Evolutionary conservation across 2,888 invertebrate genomes (phyloP), one percentile per base, ranked within the genome.

Genomic region (Pristionchus exspectatus): DNA sequence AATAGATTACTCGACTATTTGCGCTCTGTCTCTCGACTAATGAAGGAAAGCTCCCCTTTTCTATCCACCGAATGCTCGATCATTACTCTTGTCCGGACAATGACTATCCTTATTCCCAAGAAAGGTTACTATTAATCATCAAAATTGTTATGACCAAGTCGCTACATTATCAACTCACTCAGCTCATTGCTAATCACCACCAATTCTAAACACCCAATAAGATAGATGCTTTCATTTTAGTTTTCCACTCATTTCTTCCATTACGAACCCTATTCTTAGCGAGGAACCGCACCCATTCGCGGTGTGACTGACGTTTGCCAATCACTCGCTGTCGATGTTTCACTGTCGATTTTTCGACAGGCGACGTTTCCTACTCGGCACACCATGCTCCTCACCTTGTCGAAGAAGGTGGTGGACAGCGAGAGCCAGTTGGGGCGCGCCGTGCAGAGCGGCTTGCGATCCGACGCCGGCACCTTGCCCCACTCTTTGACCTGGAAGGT

Each of bases 351-450:
- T 72, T 66, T 44, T 77, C 77, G 44, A 77, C 77, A 50, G 77
- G 77, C 77, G 77, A 77, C 77, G 77, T 44, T 77, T 77, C 38
- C 77, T 44, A 72, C 14, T 84, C 38, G 16, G 14, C 4, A 24
- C 86, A 66, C 38, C 69, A 54, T 50, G 4, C 44, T 50, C 30
- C 44, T 50, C 30, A 94, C 95, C 94, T 97, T 97, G 93, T 96
- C 96, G 95, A 96, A 97, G 95, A 97, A 97, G 0, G 96, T 97
- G 1, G 96, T 96, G 18, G 97, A 97, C 10, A 97, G 95, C 21
- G 97, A 97, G 86, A 96, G 95, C 97, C 97, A 97, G 95, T 97
- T 97, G 7, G 97, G 97, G 14, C 97, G 95, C 0, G 97, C 96
- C 0, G 97, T 97, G 95, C 97, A 97, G 27, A 97, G 96, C 0